Percentiles rank a stretch among this genome's conserved stretches.
Conservation (phyloP, 2,888 invertebrate species). For the Gisinianus flammeolus region DNA sequence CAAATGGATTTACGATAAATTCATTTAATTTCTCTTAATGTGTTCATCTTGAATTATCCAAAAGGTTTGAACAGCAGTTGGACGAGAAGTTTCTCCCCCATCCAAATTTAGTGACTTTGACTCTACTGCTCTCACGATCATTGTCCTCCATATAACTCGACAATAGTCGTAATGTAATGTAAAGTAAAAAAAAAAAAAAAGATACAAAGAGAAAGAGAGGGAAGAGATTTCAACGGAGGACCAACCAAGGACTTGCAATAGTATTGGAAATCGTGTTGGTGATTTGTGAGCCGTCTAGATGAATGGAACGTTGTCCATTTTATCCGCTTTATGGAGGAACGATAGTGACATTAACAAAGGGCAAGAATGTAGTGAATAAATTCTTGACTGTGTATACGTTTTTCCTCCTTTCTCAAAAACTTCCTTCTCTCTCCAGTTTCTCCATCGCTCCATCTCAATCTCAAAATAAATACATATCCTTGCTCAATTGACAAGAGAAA, state of each 20-base stretch:
- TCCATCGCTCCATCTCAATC: background rate
- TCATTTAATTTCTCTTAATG: no score
- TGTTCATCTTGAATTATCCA: no score
- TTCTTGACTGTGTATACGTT: background rate
- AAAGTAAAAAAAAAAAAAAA: background rate
- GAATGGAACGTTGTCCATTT: conserved; percentile 21
- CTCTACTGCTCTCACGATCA: background rate
- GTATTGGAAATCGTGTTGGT: background rate
- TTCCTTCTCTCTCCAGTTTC: background rate
- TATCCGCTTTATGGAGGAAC: background rate
- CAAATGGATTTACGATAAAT: no score
- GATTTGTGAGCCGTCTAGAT: conserved; percentile 26
- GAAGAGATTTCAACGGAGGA: background rate
- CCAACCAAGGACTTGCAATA: background rate
- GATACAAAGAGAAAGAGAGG: background rate
- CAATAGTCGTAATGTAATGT: background rate
- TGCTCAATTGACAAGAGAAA: background rate
- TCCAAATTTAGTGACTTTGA: background rate
- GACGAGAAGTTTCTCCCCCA: no score
- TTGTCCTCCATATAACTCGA: no score
- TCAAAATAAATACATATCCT: background rate
- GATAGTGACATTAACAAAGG: background rate
- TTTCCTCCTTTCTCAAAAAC: background rate
- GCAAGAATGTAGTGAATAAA: conserved; percentile 19
- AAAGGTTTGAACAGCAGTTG: no score